Base-by-base conservation (phyloP, 1,140 invertebrate genomes). In the Frieseomelitta varia region DNA sequence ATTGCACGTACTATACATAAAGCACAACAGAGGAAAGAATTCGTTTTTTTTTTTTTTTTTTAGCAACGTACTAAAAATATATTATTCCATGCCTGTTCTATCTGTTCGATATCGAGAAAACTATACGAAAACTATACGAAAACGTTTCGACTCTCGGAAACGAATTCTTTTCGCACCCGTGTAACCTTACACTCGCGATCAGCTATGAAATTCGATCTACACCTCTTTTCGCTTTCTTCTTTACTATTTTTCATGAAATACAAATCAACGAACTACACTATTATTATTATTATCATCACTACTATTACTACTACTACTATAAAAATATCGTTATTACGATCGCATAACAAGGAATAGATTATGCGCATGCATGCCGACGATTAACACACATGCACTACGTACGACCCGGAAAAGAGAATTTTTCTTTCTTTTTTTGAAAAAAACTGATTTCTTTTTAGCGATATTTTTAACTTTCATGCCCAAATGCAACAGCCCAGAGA, bases 161-260 rank as follows among this genome's bases (percentile, higher is more conserved):
- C 51, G 63, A 82, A 56, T 82, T 68, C n/a, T 76, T 82, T 51
- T 34, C 61, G 34, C 17, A 55, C 39, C 19, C 47, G 17, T 11
- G 39, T 53, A 27, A 75, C n/a, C n/a, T n/a, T n/a, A n/a, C 4
- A 6, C 15, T 27, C 0, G 47, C 11, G 34, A 39, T 19, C 55
- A 4, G 27, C 55, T 56, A 72, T 24, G 73, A 53, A 53, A 58
- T 71, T 61, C 24, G 11, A 68, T 83, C 4, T 2, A 53, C 63
- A 53, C n/a, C 71, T 63, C 56, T 78, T 30, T 21, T 79, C 51
- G 27, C 63, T 83, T 78, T 76, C 47, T 83, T 79, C 39, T 78
- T 55, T 61, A 61, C 47, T 61, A 55, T 83, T 61, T 79, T 30
- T 65, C 55, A 83, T 8, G 24, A 71, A 71, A 53, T 78, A 58